phyloP scores from a whole-genome alignment of 2,113 vertebrate genomes.

The Pica pica region DNA sequence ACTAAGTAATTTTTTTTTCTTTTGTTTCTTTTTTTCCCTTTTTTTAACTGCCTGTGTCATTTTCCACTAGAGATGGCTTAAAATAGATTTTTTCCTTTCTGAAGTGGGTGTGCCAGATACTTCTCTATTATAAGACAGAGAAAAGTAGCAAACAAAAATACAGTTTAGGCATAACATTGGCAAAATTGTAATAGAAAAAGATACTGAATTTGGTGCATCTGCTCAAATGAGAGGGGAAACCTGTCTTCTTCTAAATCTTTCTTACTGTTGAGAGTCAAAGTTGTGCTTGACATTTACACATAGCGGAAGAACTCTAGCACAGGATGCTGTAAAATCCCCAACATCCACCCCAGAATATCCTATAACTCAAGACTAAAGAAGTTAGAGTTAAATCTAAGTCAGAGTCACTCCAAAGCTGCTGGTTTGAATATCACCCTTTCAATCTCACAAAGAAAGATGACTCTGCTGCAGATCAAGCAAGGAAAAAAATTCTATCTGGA shows the following conservation, averaged over 20 bases:
- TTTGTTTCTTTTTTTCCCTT: neutral
- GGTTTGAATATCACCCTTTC: slow-evolving; percentile 36
- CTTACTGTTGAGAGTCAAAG: neutral
- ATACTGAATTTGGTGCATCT: neutral
- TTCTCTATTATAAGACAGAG: neutral
- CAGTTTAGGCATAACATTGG: neutral
- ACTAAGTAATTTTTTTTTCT: neutral
- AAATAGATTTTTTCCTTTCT: neutral
- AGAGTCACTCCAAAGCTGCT: neutral
- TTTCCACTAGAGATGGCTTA: neutral
- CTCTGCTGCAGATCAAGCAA: neutral
- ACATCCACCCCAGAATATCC: neutral
- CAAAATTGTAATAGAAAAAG: neutral
- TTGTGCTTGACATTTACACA: neutral
- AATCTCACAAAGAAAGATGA: slow-evolving; percentile 55
- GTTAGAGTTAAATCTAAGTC: neutral
- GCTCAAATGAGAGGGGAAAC: neutral
- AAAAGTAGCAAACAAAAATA: neutral
- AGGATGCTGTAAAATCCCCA: neutral
- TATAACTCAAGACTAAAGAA: neutral
- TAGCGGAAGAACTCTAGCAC: neutral
- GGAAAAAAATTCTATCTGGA: neutral
- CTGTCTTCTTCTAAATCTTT: neutral
- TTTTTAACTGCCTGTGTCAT: accelerated
- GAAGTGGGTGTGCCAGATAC: neutral